Percentiles rank a stretch among this genome's conserved stretches.
phyloP scores from a whole-genome alignment of 2,797 vertebrate genomes.

The Pseudochirops corinnae region DNA sequence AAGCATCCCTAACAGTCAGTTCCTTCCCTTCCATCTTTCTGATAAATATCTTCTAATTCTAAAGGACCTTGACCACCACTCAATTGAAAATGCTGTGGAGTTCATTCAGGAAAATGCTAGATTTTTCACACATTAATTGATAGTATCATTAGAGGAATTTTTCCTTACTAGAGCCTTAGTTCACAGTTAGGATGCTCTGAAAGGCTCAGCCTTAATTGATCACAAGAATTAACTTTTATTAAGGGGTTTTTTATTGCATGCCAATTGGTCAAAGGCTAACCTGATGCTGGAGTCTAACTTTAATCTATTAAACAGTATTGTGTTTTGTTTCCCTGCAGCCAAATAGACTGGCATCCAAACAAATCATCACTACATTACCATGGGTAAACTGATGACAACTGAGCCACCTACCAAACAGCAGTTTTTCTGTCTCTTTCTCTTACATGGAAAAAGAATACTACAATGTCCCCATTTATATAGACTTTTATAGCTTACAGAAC shows the following conservation, averaged over 20 bases:
- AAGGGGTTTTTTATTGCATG: accelerated
- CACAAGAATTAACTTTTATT: neutral
- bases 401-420: neutral
- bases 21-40: neutral
- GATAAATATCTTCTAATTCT: conserved; percentile 17
- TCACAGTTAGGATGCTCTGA: neutral
- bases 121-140: neutral
- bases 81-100: neutral
- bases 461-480: conserved; percentile 6
- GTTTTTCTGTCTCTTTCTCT: conserved; percentile 20
- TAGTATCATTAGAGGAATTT: neutral
- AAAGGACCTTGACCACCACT: neutral
- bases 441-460: neutral
- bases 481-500: neutral
- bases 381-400: neutral
- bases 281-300: conserved; percentile 31
- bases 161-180: neutral
- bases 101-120: conserved; percentile 11
- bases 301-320: conserved; percentile 45
- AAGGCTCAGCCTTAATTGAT: neutral
- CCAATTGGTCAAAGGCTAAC: conserved; percentile 46
- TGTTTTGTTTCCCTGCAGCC: conserved; percentile 40
- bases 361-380: conserved; percentile 41
- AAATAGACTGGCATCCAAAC: conserved; percentile 44
- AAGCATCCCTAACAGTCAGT: neutral